Base-by-base conservation (phyloP, 2,113 vertebrate genomes). In the Propithecus coquereli region DNA sequence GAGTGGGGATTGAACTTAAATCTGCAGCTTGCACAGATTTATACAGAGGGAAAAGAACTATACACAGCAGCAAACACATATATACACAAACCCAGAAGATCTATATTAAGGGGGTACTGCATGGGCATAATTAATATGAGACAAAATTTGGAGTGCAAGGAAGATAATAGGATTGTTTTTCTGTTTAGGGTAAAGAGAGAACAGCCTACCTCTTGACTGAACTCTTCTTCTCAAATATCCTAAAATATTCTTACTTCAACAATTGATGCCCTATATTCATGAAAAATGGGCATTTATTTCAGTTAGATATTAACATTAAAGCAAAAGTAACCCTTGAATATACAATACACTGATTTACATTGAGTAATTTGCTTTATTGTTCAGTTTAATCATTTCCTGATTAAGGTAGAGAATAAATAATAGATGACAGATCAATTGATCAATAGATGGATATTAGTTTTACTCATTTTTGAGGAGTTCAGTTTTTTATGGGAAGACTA, bases 1-100 rank as follows among this genome's bases (percentile, higher is more conserved):
- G 52, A 79, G 66, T 17, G 18, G 34, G 59, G 25, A 94, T 91
- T 96, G 83, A 66, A 86, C 30, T 74, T 80, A 91, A 94, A 94
- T 90, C 68, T 87, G 18, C 63, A 77, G 86, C 40, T 91, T 91
- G 25, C n/a, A 70, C 52, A 71, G 30, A 90, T 40, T 94, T 87
- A 71, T 63, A 45, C 4, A 73, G 17, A 87, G n/a, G 1, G 73
- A 22, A 82, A 74, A 79, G 34, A 85, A 94, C 43, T 77, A 76
- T 8, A 8, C 43, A 74, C 11, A 23, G 3, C 34, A 54, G 40
- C 14, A 61, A 37, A 0, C 14, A 59, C 11, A 30, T 11, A 59
- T 12, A n/a, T 0, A 43, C 11, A 43, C 8, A 43, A 8, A 6
- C 3, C 37, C 20, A 43, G 10, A 84, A 22, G 4, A 57, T 65